Base-by-base conservation (phyloP, 1,140 invertebrate genomes). In the Araneus ventricosus region DNA sequence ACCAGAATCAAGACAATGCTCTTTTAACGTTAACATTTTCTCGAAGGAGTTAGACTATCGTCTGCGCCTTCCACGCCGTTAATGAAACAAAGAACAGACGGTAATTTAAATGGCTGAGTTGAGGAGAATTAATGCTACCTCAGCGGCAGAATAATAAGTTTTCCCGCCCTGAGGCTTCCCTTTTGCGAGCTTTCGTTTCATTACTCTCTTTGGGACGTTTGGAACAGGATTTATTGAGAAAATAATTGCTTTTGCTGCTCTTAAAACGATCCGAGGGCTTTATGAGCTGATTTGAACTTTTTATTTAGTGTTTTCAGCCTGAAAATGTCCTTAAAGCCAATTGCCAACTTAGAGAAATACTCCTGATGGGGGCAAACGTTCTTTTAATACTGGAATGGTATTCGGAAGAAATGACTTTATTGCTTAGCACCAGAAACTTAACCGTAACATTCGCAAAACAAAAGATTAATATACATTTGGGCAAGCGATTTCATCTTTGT, bases 91-190 rank as follows among this genome's bases (percentile, higher is more conserved):
- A 61, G 52, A 37, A 37, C 57, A 59, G 17, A 45, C 52, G 45
- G 30, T 86, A 24, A 52, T 86, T 86, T 86, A 86, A 82, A 86
- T 30, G 30, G 84, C 84, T 59, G 52, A 86, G 84, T 86, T 86
- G 84, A 86, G 57, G 45, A 86, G 84, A 86, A 86, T 59, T 61
- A 59, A 86, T 86, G 84, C 84, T 86, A 39, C 57, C 57, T 86
- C 80, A 52, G 80, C 80, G n/a, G 39, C 80, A 10, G 80, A 84
- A 84, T 84, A 86, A 86, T 37, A 86, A 45, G 80, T 61, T 86
- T 86, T 86, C 84, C 8, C 27, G 27, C 52, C 57, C 57, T 24
- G 57, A 45, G 84, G 84, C 52, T 30, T 37, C 1, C n/a, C 39
- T 30, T 61, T 10, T n/a, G 52, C 45, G 34, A 84, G 39, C 80